Evolutionary conservation across 1,140 invertebrate genomes (phyloP).

Genomic region (Atta texana): DNA sequence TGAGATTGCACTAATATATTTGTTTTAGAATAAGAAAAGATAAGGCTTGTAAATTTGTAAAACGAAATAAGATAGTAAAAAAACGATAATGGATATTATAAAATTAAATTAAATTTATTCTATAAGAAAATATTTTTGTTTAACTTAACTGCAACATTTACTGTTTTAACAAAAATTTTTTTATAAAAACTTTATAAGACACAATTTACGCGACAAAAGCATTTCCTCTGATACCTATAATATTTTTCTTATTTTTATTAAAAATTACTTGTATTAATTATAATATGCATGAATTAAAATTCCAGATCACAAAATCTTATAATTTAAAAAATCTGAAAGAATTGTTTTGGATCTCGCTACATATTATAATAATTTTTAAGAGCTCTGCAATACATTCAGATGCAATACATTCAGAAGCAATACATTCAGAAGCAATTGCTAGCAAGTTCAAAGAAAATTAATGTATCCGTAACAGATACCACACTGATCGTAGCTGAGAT

Average conservation of each 20-base stretch:
- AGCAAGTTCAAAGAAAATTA: constrained; percentile 57
- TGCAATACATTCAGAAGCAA: too few relatives aligned
- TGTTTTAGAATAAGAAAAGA: too few relatives aligned
- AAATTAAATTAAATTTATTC: too few relatives aligned
- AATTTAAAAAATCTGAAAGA: neutral
- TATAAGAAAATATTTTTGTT: neutral
- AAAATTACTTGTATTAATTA: neutral
- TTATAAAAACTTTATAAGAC: neutral
- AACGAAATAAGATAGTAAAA: too few relatives aligned
- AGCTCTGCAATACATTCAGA: neutral
- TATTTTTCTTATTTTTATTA: neutral
- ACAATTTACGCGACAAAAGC: neutral
- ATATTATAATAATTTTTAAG: neutral
- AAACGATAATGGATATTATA: too few relatives aligned
- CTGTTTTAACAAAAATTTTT: neutral
- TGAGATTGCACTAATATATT: neutral
- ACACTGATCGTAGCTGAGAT: constrained; percentile 78
- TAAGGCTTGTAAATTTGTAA: too few relatives aligned
- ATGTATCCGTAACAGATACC: constrained; percentile 69
- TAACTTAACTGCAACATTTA: neutral
- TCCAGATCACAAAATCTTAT: neutral
- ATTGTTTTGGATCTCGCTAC: neutral
- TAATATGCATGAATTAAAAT: neutral
- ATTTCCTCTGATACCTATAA: neutral
- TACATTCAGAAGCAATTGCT: neutral